Percentiles rank a stretch among this genome's conserved stretches.
Conservation (phyloP, 2,888 invertebrate species). For the Hypomecis atomaria region DNA sequence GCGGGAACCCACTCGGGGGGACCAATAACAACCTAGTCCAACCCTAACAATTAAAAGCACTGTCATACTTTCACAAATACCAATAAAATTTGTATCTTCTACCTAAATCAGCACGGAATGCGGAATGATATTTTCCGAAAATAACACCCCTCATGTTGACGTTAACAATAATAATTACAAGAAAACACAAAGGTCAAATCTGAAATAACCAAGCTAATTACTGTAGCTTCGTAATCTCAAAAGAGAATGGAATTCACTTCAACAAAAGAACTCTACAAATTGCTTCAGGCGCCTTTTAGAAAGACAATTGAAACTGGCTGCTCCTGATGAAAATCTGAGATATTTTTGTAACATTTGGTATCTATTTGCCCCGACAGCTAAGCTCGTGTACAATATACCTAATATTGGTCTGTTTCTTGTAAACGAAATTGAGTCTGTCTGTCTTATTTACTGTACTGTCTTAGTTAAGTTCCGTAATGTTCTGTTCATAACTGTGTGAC, state of each 20-base stretch:
- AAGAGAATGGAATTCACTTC: slow-evolving; percentile 14
- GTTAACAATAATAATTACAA: neutral
- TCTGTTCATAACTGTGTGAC: too few relatives aligned
- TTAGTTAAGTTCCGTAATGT: too few relatives aligned
- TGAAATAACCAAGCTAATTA: slow-evolving; percentile 13
- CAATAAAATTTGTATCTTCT: too few relatives aligned
- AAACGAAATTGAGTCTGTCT: too few relatives aligned
- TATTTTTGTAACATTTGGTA: slow-evolving; percentile 11
- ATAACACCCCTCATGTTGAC: slow-evolving; percentile 1
- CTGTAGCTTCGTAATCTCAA: slow-evolving; percentile 15
- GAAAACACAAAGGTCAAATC: slow-evolving; percentile 6
- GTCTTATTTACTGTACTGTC: too few relatives aligned
- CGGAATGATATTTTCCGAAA: neutral
- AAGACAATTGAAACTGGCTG: slow-evolving; percentile 17
- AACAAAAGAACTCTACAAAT: slow-evolving; percentile 25
- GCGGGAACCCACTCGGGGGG: too few relatives aligned
- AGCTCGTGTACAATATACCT: neutral
- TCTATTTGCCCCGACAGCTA: neutral
- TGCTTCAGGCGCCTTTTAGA: slow-evolving; percentile 18
- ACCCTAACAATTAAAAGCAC: too few relatives aligned
- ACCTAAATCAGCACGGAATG: too few relatives aligned
- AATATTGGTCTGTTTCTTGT: too few relatives aligned
- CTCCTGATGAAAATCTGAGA: slow-evolving; percentile 2
- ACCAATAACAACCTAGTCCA: too few relatives aligned
- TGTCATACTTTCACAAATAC: too few relatives aligned